Percentiles rank a stretch among this genome's conserved stretches.
Evolutionary conservation across 2,888 invertebrate species (phyloP).

Genomic region (Nemoura dubitans): DNA sequence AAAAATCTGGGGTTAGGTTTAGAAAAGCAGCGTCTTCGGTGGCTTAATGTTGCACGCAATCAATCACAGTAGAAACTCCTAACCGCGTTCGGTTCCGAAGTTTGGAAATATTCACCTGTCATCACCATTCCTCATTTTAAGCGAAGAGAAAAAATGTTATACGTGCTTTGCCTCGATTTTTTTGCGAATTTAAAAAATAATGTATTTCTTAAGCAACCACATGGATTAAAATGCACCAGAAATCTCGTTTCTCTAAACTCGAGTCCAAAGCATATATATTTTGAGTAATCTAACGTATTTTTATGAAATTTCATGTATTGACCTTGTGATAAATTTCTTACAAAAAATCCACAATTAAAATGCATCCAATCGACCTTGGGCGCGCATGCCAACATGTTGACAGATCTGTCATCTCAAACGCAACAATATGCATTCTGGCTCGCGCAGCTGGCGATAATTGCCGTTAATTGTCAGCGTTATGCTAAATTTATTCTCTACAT

Average conservation of each 20-base stretch:
- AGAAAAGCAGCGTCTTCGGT: constrained; percentile 1
- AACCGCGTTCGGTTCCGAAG: background rate
- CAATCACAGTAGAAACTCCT: constrained; percentile 12
- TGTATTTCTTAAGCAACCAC: background rate
- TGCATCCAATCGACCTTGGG: background rate
- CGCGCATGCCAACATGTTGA: background rate
- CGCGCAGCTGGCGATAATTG: background rate
- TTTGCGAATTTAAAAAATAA: background rate
- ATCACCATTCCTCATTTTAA: constrained; percentile 13
- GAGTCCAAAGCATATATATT: background rate
- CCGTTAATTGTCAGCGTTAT: background rate
- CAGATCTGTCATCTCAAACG: background rate
- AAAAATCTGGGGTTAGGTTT: constrained; percentile 15
- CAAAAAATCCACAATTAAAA: background rate
- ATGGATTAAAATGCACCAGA: background rate
- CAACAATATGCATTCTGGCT: background rate
- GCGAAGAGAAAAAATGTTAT: background rate
- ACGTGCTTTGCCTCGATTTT: background rate
- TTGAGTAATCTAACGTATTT: background rate
- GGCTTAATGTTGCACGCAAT: background rate
- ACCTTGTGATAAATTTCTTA: background rate
- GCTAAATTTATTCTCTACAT: background rate
- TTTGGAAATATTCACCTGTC: constrained; percentile 14
- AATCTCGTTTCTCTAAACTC: background rate
- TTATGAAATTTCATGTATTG: background rate